Evolutionary conservation across 2,888 invertebrate genomes (phyloP).

Genomic region (Dendrolimus houi): DNA sequence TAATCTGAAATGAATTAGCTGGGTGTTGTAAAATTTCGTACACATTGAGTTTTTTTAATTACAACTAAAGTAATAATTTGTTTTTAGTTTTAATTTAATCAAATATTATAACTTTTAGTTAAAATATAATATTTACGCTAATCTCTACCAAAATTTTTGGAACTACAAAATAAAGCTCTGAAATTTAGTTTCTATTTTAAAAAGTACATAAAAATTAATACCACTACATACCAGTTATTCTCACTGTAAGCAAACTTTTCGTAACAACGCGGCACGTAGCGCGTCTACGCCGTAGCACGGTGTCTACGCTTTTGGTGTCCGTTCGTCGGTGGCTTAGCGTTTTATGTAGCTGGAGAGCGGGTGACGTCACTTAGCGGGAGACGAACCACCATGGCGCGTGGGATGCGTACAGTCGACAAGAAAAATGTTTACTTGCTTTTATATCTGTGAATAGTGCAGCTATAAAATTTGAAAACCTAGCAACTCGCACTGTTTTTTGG

Average conservation of each 20-base stretch:
- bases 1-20: no score
- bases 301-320: conserved; percentile 49
- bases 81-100: no score
- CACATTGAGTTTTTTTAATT: no score
- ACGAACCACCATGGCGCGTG: conserved; percentile 44
- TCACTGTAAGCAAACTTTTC: not conserved
- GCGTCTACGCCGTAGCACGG: conserved; percentile 59
- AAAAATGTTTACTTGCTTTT: conserved; percentile 15
- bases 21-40: no score
- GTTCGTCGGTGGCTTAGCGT: conserved; percentile 44
- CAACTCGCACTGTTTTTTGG: no score
- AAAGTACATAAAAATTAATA: not conserved
- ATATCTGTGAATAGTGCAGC: no score
- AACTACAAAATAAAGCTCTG: no score
- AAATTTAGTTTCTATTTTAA: not conserved
- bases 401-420: conserved; percentile 39
- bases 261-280: conserved; percentile 30
- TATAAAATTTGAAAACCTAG: no score
- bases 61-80: no score
- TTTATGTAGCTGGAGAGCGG: conserved; percentile 34
- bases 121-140: no score
- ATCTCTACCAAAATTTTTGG: no score
- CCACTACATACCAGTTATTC: not conserved
- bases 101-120: no score
- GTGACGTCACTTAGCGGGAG: conserved; percentile 58